Percentiles rank a stretch among this genome's conserved stretches.
Evolutionary conservation across 2,113 vertebrate species (phyloP).

Genomic region (Phoxinus phoxinus): DNA sequence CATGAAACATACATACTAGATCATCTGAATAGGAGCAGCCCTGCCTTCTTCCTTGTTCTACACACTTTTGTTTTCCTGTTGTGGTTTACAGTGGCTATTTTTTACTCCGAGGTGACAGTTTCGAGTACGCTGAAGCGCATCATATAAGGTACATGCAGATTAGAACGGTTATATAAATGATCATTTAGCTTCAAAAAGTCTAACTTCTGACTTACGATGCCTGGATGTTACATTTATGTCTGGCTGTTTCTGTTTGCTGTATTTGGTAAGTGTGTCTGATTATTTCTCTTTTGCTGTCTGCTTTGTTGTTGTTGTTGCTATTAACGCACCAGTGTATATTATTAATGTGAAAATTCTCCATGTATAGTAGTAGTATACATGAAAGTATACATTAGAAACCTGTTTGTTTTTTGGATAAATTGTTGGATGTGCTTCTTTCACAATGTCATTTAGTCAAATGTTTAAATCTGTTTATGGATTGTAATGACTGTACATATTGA

Average conservation of each 20-base stretch:
- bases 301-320: too few relatives aligned
- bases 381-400: too few relatives aligned
- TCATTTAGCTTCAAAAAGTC: neutral
- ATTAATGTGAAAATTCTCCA: too few relatives aligned
- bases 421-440: neutral
- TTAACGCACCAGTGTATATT: too few relatives aligned
- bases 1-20: neutral
- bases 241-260: conserved; percentile 32
- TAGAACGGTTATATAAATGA: neutral
- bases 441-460: neutral
- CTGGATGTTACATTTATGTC: conserved; percentile 12
- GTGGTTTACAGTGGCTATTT: neutral
- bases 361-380: too few relatives aligned
- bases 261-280: conserved; percentile 11
- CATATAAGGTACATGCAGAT: too few relatives aligned
- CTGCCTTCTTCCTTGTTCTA: neutral
- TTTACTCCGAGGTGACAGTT: neutral
- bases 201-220: conserved; percentile 31
- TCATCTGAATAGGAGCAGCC: neutral
- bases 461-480: neutral
- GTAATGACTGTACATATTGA: neutral
- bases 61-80: neutral
- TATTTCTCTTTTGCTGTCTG: too few relatives aligned
- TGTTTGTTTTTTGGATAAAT: too few relatives aligned
- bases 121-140: neutral